These are phyloP conservation scores for Paracyprichromis sp. DNA, from an alignment of 2,113 vertebrate genomes.

Conservation along the genomic window DNA sequence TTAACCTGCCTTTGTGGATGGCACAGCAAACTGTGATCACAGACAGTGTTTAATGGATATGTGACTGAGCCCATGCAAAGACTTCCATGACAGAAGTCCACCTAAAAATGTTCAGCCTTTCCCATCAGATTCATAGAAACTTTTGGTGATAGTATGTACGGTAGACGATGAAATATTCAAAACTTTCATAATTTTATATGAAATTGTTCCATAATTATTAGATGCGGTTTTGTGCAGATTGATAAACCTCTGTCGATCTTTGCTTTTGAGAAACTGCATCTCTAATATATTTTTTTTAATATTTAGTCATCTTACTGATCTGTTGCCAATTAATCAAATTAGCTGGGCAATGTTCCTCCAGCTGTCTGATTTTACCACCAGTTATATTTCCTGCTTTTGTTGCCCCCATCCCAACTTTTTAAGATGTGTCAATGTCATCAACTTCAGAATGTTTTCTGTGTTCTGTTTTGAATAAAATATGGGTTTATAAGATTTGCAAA, in stretches of 20 bases:
- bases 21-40: background rate
- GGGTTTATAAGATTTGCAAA: background rate
- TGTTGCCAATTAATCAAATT: background rate
- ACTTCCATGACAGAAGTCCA: background rate
- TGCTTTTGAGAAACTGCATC: background rate
- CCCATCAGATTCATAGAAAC: background rate
- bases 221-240: background rate
- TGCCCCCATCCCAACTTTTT: accelerated
- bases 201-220: background rate
- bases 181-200: background rate
- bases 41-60: background rate
- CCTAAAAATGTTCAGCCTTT: background rate
- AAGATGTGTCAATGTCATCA: background rate
- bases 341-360: background rate
- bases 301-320: background rate
- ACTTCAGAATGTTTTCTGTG: background rate
- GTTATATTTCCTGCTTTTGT: background rate
- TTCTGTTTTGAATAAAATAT: background rate
- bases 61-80: background rate
- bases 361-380: background rate
- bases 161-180: background rate
- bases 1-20: background rate
- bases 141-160: background rate
- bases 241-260: background rate
- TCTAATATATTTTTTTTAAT: background rate